These are phyloP conservation scores for Dipus sagitta DNA, from an alignment of 2,797 vertebrate species.

Conservation along the genomic window DNA sequence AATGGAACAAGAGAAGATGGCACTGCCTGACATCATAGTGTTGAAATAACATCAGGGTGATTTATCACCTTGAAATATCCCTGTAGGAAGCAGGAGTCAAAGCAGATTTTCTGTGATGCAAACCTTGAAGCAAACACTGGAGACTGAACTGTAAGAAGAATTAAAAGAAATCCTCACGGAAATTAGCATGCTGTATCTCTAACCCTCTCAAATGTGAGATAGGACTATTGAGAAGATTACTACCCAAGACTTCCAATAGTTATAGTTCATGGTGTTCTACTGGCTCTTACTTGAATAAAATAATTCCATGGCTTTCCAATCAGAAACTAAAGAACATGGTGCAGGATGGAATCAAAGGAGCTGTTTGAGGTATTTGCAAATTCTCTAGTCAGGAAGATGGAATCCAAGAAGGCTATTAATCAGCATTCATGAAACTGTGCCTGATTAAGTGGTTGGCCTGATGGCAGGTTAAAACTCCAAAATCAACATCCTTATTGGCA, in stretches of 20 bases:
- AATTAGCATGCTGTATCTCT: neutral
- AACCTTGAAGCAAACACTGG: conserved; percentile 28
- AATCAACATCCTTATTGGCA: neutral
- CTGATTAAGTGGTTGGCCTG: neutral
- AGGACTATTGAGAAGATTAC: neutral
- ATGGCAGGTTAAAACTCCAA: neutral
- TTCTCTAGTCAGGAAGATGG: neutral
- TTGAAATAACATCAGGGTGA: conserved; percentile 26
- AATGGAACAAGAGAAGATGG: neutral
- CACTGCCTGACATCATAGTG: neutral
- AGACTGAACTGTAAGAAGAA: neutral
- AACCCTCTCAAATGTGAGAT: neutral
- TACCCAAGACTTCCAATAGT: neutral
- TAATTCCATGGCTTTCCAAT: neutral
- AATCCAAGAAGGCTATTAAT: neutral
- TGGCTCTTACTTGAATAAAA: neutral
- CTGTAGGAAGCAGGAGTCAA: neutral
- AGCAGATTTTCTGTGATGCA: neutral
- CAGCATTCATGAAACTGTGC: neutral
- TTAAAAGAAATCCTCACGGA: neutral
- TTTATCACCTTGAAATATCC: neutral
- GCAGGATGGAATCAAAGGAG: conserved; percentile 15
- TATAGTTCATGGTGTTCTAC: neutral
- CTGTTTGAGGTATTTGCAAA: neutral
- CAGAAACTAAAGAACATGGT: neutral